Evolutionary conservation across 2,797 vertebrate genomes (phyloP).

Genomic region (Fundulus diaphanus): DNA sequence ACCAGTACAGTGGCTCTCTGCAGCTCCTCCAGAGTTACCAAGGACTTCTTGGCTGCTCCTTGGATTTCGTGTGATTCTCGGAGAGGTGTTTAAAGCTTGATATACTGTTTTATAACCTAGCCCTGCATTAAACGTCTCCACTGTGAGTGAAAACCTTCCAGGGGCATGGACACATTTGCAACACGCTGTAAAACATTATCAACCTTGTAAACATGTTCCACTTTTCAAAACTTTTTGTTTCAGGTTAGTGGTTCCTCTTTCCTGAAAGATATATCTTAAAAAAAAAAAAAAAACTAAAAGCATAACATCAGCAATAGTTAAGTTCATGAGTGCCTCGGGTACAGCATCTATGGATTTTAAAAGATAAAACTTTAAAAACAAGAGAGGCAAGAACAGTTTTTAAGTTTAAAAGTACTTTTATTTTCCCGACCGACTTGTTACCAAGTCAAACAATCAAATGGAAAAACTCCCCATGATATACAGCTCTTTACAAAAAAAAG

Average conservation of each 20-base stretch:
- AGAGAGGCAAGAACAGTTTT: not conserved
- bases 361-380: not conserved
- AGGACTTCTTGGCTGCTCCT: not conserved
- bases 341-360: not conserved
- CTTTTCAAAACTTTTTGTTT: too few relatives aligned
- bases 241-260: too few relatives aligned
- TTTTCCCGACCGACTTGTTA: slow-evolving; percentile 6
- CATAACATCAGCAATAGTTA: not conserved
- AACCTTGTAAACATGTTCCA: too few relatives aligned
- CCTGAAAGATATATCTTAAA: too few relatives aligned
- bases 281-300: too few relatives aligned
- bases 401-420: slow-evolving; percentile 28
- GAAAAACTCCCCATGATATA: slow-evolving; percentile 1
- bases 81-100: not conserved
- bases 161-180: too few relatives aligned
- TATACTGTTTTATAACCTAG: not conserved
- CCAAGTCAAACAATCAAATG: not conserved
- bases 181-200: too few relatives aligned
- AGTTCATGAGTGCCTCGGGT: not conserved
- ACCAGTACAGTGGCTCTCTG: not conserved
- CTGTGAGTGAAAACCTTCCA: too few relatives aligned
- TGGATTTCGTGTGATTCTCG: not conserved
- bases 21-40: not conserved
- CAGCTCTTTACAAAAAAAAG: slow-evolving; percentile 6
- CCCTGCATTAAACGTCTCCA: too few relatives aligned